Evolutionary conservation across 2,888 invertebrate species (phyloP).

Genomic region (Leptinotarsa juncta): DNA sequence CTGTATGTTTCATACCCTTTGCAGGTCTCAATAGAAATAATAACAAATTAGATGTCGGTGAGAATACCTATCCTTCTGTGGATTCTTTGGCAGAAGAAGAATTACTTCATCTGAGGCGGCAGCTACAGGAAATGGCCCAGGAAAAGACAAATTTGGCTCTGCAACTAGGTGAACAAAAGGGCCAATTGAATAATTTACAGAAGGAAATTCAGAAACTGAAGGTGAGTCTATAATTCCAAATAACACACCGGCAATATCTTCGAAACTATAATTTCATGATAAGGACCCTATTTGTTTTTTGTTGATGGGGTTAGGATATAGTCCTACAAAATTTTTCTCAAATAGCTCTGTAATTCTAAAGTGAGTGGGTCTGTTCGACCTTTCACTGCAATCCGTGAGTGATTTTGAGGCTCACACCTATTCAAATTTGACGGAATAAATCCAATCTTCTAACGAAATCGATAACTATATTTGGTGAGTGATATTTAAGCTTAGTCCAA

Average conservation of each 20-base stretch:
- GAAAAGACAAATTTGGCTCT: constrained; percentile 75
- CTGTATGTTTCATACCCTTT: neutral
- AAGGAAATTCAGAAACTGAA: constrained; percentile 78
- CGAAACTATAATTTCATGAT: too few relatives aligned
- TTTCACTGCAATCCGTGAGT: too few relatives aligned
- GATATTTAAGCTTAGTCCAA: too few relatives aligned
- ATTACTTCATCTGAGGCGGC: constrained; percentile 74
- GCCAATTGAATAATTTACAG: constrained; percentile 76
- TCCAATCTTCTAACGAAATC: too few relatives aligned
- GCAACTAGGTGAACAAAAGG: constrained; percentile 74
- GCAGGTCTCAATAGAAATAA: constrained; percentile 58
- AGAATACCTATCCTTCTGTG: constrained; percentile 50
- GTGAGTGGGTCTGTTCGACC: too few relatives aligned
- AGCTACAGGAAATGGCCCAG: constrained; percentile 73
- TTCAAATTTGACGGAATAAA: too few relatives aligned
- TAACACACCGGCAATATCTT: neutral
- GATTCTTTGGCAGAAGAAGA: constrained; percentile 68
- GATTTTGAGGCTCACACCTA: too few relatives aligned
- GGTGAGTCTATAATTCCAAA: constrained; percentile 63
- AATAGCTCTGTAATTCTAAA: too few relatives aligned
- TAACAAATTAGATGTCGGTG: constrained; percentile 56
- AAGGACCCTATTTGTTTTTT: too few relatives aligned
- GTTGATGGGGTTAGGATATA: too few relatives aligned
- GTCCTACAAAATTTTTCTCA: too few relatives aligned
- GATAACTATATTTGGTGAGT: too few relatives aligned